These are phyloP conservation scores for Apamea monoglypha DNA, from an alignment of 2,888 invertebrate genomes.

Conservation along the genomic window DNA sequence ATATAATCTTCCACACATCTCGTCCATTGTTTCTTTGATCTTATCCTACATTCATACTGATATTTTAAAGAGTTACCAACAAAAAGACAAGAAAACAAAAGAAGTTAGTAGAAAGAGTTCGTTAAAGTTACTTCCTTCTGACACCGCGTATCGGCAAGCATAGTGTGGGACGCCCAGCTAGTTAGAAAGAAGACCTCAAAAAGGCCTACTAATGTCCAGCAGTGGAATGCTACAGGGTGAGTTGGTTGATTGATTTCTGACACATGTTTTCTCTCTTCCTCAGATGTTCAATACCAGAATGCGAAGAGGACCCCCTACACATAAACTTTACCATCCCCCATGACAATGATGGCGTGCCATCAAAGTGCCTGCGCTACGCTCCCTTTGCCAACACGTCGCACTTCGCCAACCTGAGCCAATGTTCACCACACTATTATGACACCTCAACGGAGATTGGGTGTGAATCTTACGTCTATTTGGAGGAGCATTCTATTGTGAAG, in stretches of 20 bases:
- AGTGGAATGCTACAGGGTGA: not conserved
- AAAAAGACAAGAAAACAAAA: no score
- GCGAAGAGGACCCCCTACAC: slow-evolving; percentile 74
- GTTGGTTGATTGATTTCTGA: slow-evolving; percentile 5
- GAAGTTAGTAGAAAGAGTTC: no score
- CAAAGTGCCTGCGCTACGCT: slow-evolving; percentile 83
- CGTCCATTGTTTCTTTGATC: not conserved
- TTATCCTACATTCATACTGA: not conserved
- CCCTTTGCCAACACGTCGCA: slow-evolving; percentile 74
- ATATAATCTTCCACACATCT: not conserved
- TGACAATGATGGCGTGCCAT: slow-evolving; percentile 76
- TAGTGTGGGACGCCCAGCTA: not conserved
- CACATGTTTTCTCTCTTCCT: slow-evolving; percentile 38
- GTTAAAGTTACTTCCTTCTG: not conserved
- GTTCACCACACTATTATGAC: slow-evolving; percentile 82
- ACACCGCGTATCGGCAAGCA: not conserved
- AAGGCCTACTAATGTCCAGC: not conserved
- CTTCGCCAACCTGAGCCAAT: slow-evolving; percentile 73
- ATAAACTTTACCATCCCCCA: slow-evolving; percentile 85
- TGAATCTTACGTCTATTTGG: slow-evolving; percentile 83
- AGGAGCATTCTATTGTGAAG: slow-evolving; percentile 86
- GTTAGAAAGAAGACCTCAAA: not conserved
- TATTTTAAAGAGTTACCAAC: not conserved
- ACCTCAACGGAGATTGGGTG: slow-evolving; percentile 80
- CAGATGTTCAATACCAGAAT: slow-evolving; percentile 87